Conservation (phyloP, 2,113 vertebrate genomes). For the Cyprinus carpio region DNA sequence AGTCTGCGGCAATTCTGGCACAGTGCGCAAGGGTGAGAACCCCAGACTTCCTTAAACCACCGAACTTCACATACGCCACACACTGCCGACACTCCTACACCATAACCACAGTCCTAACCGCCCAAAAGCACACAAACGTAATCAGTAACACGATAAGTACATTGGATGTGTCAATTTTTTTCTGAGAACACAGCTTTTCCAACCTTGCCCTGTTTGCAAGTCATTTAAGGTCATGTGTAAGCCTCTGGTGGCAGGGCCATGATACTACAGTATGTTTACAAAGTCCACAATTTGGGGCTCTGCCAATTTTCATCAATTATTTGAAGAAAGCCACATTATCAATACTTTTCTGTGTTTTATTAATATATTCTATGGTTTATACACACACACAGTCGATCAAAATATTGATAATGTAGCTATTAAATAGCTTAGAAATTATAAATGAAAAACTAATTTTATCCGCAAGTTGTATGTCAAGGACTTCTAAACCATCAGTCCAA, state of each 20-base stretch:
- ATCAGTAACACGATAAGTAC: conserved; percentile 47
- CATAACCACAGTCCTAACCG: conserved; percentile 79
- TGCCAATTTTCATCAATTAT: not conserved
- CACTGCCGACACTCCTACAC: conserved; percentile 67
- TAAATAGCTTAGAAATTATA: too few relatives aligned
- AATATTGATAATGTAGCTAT: too few relatives aligned
- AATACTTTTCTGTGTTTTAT: not conserved
- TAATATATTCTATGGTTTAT: not conserved
- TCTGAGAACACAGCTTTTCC: not conserved
- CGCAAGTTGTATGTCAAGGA: too few relatives aligned
- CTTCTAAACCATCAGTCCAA: too few relatives aligned
- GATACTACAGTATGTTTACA: not conserved
- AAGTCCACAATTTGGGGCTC: not conserved
- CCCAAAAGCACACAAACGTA: conserved; percentile 41
- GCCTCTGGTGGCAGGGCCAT: conserved; percentile 19
- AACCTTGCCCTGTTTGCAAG: not conserved
- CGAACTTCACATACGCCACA: conserved; percentile 72
- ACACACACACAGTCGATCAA: too few relatives aligned
- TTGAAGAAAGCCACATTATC: not conserved
- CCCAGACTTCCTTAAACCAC: conserved; percentile 80
- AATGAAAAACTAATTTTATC: too few relatives aligned
- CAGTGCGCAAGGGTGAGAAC: conserved; percentile 76
- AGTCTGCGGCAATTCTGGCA: conserved; percentile 79
- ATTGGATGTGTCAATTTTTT: not conserved
- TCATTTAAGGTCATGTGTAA: conserved; percentile 26